Evolutionary conservation across 2,113 vertebrate genomes (phyloP), one percentile per base, ranked within the genome.

Genomic region (Felis chaus): DNA sequence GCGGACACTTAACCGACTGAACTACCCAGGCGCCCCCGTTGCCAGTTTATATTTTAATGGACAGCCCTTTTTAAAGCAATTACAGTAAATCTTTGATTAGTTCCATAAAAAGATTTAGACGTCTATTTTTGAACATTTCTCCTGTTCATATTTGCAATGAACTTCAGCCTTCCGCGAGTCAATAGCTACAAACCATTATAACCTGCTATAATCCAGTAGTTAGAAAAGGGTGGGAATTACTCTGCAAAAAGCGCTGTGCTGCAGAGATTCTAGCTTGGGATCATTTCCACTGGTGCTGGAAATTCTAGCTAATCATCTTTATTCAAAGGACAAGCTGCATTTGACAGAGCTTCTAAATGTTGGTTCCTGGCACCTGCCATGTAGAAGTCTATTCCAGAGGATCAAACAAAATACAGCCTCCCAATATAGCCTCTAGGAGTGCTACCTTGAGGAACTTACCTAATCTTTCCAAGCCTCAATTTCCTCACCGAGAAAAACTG

Each of bases 91-190:
- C 55, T 89, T 91, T 95, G 68, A 91, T 80, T 90, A 36, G 88
- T 73, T 85, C 88, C 53, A 85, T 66, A 82, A 96, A 95, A 85
- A 88, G 85, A 94, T 69, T 69, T 27, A 83, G 68, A 65, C 19
- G 69, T 94, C 61, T 94, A 29, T 95, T 96, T 96, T 92, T 13
- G 65, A 92, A 57, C 50, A 82, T 76, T 89, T 94, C 21, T 91
- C 13, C 41, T 94, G 79, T 95, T 97, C 78, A 96, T 92, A 69
- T 97, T 96, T 97, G 95, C 80, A 85, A 0, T 69, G 65, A 96
- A 92, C 76, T 96, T 87, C 55, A 85, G 55, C 53, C n/a, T 95
- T 97, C 83, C 73, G 19, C 27, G 80, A n/a, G 71, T 96, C 55
- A 92, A 68, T 1, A 88, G 29, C 55, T 89, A 80, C 8, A 29